A percentile compares a stretch with the other conserved stretches of the same genome.
These are phyloP conservation scores for Euplagia quadripunctaria DNA, from an alignment of 2,888 invertebrate species.

Conservation along the genomic window DNA sequence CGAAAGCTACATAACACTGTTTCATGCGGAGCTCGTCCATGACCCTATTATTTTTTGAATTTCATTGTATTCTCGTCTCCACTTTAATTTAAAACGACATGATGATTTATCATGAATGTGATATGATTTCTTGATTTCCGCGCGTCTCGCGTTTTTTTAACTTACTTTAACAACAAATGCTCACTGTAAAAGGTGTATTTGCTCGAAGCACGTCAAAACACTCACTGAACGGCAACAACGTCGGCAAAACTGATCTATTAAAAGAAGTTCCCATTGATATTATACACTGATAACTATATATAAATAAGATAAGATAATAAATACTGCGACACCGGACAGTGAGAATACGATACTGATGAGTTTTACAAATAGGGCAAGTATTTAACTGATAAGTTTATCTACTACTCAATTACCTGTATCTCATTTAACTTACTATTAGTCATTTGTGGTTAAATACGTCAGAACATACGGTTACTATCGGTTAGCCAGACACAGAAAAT, in stretches of 20 bases:
- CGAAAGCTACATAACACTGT: not conserved
- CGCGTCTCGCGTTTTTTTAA: too few species aligned
- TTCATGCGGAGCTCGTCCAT: not conserved
- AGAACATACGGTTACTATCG: not conserved
- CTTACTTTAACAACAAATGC: not conserved
- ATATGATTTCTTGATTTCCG: not conserved
- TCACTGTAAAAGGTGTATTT: not conserved
- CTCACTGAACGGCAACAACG: not conserved
- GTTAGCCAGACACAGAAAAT: not conserved
- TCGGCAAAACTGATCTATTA: not conserved
- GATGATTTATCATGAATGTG: not conserved
- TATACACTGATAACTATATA: not conserved
- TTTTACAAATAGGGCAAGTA: constrained; percentile 5
- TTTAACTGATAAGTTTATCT: constrained; percentile 6
- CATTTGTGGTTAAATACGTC: not conserved
- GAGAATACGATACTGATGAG: not conserved
- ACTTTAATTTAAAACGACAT: not conserved
- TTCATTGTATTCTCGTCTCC: not conserved
- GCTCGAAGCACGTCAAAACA: not conserved
- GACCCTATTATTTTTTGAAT: too few species aligned
- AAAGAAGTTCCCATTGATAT: constrained; percentile 2
- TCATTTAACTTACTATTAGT: not conserved
- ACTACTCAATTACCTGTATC: not conserved
- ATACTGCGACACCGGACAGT: not conserved
- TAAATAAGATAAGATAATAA: constrained; percentile 10